Conservation (phyloP, 2,888 invertebrate species). For the Acanthoscelides obtectus region DNA sequence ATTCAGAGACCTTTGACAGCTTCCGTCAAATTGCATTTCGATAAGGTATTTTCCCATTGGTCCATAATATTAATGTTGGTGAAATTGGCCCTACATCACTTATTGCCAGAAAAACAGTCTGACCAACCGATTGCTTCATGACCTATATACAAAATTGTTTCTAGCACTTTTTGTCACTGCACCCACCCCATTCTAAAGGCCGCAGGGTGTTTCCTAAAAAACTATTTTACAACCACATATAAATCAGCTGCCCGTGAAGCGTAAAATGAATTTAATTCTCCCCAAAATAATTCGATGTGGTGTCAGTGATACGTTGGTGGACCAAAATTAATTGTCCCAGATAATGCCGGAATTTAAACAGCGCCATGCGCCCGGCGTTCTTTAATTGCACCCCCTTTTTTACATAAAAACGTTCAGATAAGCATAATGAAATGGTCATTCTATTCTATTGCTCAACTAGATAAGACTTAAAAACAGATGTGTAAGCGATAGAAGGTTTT, state of each 20-base stretch:
- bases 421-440: not conserved
- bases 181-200: not conserved
- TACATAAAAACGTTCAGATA: not conserved
- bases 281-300: not conserved
- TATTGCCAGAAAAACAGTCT: too few species aligned
- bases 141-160: too few species aligned
- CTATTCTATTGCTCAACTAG: not conserved
- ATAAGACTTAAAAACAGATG: not conserved
- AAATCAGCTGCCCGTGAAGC: not conserved
- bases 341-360: not conserved
- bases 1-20: too few species aligned
- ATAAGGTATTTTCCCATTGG: too few species aligned
- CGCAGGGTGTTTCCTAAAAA: not conserved
- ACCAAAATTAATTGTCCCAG: not conserved
- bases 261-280: not conserved
- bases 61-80: too few species aligned
- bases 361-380: not conserved
- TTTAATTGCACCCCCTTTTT: not conserved
- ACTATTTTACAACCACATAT: not conserved
- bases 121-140: too few species aligned
- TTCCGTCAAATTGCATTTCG: too few species aligned
- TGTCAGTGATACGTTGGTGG: not conserved
- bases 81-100: too few species aligned
- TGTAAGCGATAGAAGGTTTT: not conserved
- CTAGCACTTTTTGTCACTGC: too few species aligned